These are phyloP conservation scores for Cryptoblepharus egeriae DNA, from an alignment of 2,797 vertebrate genomes.

Conservation along the genomic window DNA sequence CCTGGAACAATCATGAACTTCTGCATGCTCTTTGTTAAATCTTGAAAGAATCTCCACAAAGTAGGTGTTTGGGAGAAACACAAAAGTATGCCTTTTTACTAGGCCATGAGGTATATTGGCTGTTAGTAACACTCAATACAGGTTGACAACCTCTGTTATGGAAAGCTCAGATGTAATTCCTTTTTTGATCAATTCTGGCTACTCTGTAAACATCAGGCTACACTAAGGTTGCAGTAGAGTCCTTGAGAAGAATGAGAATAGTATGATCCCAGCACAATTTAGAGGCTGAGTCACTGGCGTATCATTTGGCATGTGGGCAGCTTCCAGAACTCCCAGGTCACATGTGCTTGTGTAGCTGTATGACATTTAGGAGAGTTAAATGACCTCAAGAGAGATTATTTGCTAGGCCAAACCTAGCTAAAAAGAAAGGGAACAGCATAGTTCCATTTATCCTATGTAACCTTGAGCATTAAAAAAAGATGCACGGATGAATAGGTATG, in stretches of 20 bases:
- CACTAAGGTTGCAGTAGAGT: slow-evolving; percentile 34
- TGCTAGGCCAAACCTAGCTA: slow-evolving; percentile 62
- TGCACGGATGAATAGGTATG: slow-evolving; percentile 64
- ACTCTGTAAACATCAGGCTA: no score
- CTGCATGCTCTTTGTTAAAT: not conserved
- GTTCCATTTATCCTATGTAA: slow-evolving; percentile 59
- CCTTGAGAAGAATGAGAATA: slow-evolving; percentile 59
- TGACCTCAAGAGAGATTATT: slow-evolving; percentile 76
- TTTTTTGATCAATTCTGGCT: not conserved
- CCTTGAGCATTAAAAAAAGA: slow-evolving; percentile 74
- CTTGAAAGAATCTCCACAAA: not conserved
- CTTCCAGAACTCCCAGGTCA: slow-evolving; percentile 71
- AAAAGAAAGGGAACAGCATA: slow-evolving; percentile 57
- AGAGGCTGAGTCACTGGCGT: slow-evolving; percentile 75
- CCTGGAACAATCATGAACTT: not conserved
- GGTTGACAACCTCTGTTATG: not conserved
- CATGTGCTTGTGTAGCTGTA: slow-evolving; percentile 66
- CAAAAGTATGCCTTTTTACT: not conserved
- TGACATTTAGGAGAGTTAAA: slow-evolving; percentile 80
- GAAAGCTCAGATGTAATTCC: not conserved
- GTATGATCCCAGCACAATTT: slow-evolving; percentile 30
- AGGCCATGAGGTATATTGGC: not conserved
- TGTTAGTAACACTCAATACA: not conserved
- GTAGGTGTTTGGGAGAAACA: not conserved
- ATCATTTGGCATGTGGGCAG: slow-evolving; percentile 65